phyloP scores from a whole-genome alignment of 37 sponge, comb jelly and placozoan genomes.

The Oopsacas minuta region DNA sequence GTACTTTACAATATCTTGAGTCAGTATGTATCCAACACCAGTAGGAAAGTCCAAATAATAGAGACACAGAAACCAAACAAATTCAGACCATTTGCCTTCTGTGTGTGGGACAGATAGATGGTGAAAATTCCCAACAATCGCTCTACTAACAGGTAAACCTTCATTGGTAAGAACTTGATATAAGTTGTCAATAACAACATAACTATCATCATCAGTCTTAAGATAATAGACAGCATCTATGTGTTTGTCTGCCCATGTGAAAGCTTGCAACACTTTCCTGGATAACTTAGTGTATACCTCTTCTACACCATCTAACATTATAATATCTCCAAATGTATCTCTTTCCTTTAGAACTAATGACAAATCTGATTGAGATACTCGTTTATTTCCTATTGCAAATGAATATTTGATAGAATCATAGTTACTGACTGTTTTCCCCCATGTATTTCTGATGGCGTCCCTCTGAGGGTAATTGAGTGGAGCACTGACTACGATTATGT shows the following conservation, averaged over 20 bases:
- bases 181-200: not conserved
- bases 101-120: not conserved
- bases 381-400: not conserved
- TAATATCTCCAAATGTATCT: not conserved
- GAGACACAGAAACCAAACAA: not conserved
- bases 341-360: not conserved
- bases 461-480: not conserved
- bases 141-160: not conserved
- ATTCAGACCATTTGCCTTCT: not conserved
- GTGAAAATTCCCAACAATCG: not conserved
- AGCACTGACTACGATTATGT: not conserved
- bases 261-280: not conserved
- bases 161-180: not conserved
- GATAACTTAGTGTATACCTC: not conserved
- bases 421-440: not conserved
- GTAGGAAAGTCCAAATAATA: not conserved
- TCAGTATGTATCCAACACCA: not conserved
- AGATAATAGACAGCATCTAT: not conserved
- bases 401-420: not conserved
- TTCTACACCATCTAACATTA: not conserved
- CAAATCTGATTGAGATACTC: not conserved
- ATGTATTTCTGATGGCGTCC: not conserved
- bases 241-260: not conserved
- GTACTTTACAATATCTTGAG: not conserved
- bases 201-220: not conserved